These are phyloP conservation scores for Kryptopterus vitreolus DNA, from an alignment of 2,797 vertebrate species.

Conservation along the genomic window DNA sequence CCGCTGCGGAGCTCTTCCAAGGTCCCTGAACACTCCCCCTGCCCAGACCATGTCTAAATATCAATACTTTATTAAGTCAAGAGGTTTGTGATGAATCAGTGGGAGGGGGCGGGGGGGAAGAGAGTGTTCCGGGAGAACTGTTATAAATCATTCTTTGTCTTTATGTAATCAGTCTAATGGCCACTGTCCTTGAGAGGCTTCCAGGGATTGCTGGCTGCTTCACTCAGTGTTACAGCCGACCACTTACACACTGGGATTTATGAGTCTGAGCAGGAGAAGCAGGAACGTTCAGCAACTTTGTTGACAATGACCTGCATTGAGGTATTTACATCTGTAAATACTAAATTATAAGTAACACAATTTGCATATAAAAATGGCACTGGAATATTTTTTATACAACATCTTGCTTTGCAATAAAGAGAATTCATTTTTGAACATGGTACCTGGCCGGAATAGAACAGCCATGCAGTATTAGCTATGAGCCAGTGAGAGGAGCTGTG, in stretches of 20 bases:
- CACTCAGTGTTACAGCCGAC: background rate
- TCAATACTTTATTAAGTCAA: constrained; percentile 62
- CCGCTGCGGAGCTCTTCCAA: constrained; percentile 12
- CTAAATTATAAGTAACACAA: constrained; percentile 1
- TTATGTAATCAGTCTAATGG: constrained; percentile 61
- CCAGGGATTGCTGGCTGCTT: constrained; percentile 19
- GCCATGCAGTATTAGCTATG: constrained; percentile 41
- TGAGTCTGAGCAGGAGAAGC: constrained; percentile 6
- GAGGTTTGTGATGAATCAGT: constrained; percentile 54
- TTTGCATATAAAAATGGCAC: background rate
- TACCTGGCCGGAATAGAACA: background rate
- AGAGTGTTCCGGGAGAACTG: constrained; percentile 8
- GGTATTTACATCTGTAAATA: background rate
- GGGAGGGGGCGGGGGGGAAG: constrained; percentile 36
- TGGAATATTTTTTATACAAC: background rate
- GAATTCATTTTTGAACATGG: background rate
- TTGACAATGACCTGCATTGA: constrained; percentile 17
- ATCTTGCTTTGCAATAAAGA: background rate
- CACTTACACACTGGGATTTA: background rate
- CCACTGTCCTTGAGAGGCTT: constrained; percentile 55
- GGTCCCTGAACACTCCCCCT: constrained; percentile 22
- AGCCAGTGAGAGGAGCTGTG: constrained; percentile 66
- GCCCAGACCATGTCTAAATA: constrained; percentile 47
- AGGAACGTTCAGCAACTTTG: constrained; percentile 16
- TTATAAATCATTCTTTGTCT: constrained; percentile 62